A percentile compares a stretch with the other conserved stretches of the same genome.
phyloP scores from a whole-genome alignment of 2,113 vertebrate genomes.

The Lontra canadensis region DNA sequence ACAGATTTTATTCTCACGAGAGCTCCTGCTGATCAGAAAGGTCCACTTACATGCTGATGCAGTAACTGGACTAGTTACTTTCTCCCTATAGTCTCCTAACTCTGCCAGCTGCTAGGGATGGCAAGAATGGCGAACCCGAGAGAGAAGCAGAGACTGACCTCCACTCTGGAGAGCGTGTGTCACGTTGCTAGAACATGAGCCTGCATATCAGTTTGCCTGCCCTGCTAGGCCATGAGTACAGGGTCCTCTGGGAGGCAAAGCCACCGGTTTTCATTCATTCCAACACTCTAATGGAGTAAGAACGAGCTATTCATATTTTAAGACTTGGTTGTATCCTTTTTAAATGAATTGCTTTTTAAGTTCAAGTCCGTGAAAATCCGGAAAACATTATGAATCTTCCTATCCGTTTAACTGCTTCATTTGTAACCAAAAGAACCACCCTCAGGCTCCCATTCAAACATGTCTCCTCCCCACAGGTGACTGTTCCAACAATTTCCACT shows the following conservation, averaged over 20 bases:
- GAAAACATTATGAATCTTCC: neutral
- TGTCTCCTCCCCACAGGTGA: neutral
- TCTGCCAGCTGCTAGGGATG: conserved; percentile 48
- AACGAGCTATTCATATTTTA: conserved; percentile 2
- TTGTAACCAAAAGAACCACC: conserved; percentile 13
- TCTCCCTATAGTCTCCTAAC: conserved; percentile 56
- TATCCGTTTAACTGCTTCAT: neutral
- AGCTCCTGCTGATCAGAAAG: conserved; percentile 68
- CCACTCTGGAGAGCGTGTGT: conserved; percentile 50
- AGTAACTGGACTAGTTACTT: conserved; percentile 42
- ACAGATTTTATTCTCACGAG: conserved; percentile 61
- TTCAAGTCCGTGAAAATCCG: neutral
- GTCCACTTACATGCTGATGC: conserved; percentile 57
- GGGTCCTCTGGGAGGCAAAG: neutral
- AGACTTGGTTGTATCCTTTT: neutral
- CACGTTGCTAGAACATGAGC: neutral
- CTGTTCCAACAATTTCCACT: neutral
- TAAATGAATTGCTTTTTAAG: neutral
- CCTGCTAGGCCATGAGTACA: neutral
- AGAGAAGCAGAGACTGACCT: conserved; percentile 33
- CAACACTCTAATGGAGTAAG: neutral
- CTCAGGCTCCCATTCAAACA: neutral
- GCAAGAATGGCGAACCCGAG: conserved; percentile 49
- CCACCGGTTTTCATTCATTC: neutral
- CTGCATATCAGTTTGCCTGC: neutral